A percentile compares a stretch with the other conserved stretches of the same genome.
These are phyloP conservation scores for Phymastichus coffea DNA, from an alignment of 1,140 invertebrate species.

Conservation along the genomic window DNA sequence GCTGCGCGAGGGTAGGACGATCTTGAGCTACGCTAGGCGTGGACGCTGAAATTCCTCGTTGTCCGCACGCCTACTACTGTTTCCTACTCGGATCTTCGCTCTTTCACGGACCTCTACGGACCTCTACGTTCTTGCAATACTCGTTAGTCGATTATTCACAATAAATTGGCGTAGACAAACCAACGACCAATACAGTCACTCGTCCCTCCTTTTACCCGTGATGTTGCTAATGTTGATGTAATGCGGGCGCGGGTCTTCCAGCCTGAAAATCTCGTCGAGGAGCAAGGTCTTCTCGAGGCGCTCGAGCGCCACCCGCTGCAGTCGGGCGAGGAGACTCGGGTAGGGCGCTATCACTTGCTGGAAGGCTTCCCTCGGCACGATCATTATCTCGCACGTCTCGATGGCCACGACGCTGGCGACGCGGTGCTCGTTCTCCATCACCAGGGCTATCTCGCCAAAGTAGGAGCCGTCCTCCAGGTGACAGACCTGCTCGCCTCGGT, in stretches of 20 bases:
- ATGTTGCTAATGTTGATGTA: constrained; percentile 41
- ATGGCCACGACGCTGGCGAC: constrained; percentile 57
- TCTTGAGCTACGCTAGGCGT: not conserved
- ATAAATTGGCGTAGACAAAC: too few species aligned
- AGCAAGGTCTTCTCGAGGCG: constrained; percentile 32
- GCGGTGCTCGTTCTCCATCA: constrained; percentile 57
- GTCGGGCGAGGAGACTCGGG: constrained; percentile 39
- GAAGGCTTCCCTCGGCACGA: constrained; percentile 55
- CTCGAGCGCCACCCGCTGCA: constrained; percentile 42
- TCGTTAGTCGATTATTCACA: too few species aligned
- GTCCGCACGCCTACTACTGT: too few species aligned
- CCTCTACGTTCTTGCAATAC: too few species aligned
- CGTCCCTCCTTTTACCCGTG: constrained; percentile 3
- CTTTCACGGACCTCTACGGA: too few species aligned
- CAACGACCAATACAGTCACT: too few species aligned
- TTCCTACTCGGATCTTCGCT: too few species aligned
- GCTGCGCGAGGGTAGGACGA: constrained; percentile 27
- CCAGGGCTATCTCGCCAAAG: constrained; percentile 52
- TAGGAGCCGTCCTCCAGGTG: constrained; percentile 49
- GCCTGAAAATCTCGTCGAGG: constrained; percentile 24
- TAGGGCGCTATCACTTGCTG: constrained; percentile 39
- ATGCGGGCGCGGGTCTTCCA: not conserved
- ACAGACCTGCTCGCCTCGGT: constrained; percentile 37
- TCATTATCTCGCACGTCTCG: constrained; percentile 60
- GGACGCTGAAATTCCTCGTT: too few species aligned